Evolutionary conservation across 2,113 vertebrate species (phyloP), one percentile per base, ranked within the genome.

Genomic region (Silurus meridionalis): DNA sequence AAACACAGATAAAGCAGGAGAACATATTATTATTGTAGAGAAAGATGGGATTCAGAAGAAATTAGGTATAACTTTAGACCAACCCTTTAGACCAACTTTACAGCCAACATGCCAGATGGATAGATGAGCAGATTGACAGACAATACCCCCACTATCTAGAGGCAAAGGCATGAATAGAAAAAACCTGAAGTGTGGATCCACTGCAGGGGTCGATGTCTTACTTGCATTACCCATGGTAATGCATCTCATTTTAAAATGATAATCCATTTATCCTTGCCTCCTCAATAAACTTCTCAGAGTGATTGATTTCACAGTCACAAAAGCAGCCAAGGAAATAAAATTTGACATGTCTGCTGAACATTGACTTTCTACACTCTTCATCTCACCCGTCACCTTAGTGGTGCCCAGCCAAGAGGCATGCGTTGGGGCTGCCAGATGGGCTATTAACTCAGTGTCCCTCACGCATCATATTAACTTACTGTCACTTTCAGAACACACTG

Each of bases 271-370:
- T 87, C 91, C 90, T 89, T 83, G 19, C 69, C 64, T 17, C 84
- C 90, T 90, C 90, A 92, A 87, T 83, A 63, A 79, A 83, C 79
- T 37, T 37, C 37, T 52, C 69, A 9, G 23, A 86, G 63, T 48
- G 88, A 91, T 91, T 87, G 92, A 93, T 93, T 87, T 83, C 58
- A 74, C 67, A 67, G 85, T 89, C 89, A 88, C 90, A 89, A 93
- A 87, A 89, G 90, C 87, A 87, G 88, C 90, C 55, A 85, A 87
- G 91, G 90, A 92, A 93, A 91, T 79, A 74, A 69, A 90, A 82
- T 61, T 9, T 82, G 87, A 90, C 90, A 91, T 88, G 86, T 91
- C 58, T 93, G 92, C 91, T 93, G 90, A 94, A 87, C 90, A 90
- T 86, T 91, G 89, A 89, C 83, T 91, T 87, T 88, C 74, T 46